Evolutionary conservation across 2,113 vertebrate species (phyloP).

Genomic region (Tautogolabrus adspersus): DNA sequence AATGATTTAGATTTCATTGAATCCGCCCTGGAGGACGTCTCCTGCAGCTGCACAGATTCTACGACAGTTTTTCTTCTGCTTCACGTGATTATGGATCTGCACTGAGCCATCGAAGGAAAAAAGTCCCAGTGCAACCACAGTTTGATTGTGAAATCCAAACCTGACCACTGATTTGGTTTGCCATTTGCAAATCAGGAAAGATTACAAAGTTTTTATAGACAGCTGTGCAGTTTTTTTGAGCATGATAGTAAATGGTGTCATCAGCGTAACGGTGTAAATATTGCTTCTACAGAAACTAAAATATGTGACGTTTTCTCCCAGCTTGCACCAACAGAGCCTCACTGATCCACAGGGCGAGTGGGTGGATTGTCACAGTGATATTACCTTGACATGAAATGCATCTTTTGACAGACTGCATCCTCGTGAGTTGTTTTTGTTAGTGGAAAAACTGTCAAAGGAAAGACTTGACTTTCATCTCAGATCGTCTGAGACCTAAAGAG

Average conservation of each 20-base stretch:
- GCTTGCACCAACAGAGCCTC: not conserved
- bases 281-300: too few species aligned
- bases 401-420: not conserved
- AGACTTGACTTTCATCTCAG: constrained; percentile 40
- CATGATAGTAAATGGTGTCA: not conserved
- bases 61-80: not conserved
- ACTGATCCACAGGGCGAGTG: not conserved
- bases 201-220: too few species aligned
- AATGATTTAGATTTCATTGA: not conserved
- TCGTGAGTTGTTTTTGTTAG: not conserved
- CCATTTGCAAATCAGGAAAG: too few species aligned
- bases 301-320: not conserved
- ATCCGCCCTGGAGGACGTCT: not conserved
- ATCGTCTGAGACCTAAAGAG: constrained; percentile 45
- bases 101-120: not conserved
- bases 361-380: not conserved
- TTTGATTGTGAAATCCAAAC: constrained; percentile 7
- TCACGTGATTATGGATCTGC: too few species aligned
- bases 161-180: not conserved
- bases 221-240: not conserved
- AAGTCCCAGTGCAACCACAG: not conserved
- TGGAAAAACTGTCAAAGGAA: constrained; percentile 9
- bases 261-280: not conserved
- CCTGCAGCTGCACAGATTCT: not conserved
- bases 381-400: not conserved